A percentile compares a stretch with the other conserved stretches of the same genome.
Conservation (phyloP, 2,113 vertebrate genomes). For the Pelusios castaneus region DNA sequence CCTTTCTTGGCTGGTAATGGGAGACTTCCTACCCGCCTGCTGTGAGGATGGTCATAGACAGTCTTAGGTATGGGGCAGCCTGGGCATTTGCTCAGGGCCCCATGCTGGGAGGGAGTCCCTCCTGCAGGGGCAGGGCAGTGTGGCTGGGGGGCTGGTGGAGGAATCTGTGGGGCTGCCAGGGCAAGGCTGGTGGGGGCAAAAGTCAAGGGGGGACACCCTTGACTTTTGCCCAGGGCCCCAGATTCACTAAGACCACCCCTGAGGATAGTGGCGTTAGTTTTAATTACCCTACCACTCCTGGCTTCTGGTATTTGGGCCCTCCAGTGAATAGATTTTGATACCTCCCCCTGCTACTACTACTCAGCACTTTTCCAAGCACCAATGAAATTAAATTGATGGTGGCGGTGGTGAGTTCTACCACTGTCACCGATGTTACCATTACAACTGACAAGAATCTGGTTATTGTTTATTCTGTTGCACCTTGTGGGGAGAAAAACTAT, state of each 20-base stretch:
- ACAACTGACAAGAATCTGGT: neutral
- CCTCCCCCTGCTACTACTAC: neutral
- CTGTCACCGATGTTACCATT: neutral
- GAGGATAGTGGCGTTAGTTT: neutral
- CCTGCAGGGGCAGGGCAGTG: no score
- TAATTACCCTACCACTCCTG: neutral
- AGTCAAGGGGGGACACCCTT: no score
- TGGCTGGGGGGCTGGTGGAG: no score
- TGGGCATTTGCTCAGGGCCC: no score
- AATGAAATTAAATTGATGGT: rapidly evolving
- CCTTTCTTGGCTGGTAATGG: neutral
- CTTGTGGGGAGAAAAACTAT: neutral
- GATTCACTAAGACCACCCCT: no score
- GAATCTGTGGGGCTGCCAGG: no score
- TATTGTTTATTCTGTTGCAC: neutral
- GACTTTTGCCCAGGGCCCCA: no score
- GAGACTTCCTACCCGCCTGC: neutral
- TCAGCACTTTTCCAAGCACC: neutral
- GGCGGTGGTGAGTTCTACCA: neutral
- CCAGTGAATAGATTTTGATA: neutral
- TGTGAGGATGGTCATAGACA: neutral
- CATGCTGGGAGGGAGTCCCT: no score
- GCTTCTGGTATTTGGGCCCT: neutral
- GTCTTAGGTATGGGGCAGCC: no score
- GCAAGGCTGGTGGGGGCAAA: no score